phyloP scores from a whole-genome alignment of 2,113 vertebrate genomes.

The Brachyhypopomus occidentalis region DNA sequence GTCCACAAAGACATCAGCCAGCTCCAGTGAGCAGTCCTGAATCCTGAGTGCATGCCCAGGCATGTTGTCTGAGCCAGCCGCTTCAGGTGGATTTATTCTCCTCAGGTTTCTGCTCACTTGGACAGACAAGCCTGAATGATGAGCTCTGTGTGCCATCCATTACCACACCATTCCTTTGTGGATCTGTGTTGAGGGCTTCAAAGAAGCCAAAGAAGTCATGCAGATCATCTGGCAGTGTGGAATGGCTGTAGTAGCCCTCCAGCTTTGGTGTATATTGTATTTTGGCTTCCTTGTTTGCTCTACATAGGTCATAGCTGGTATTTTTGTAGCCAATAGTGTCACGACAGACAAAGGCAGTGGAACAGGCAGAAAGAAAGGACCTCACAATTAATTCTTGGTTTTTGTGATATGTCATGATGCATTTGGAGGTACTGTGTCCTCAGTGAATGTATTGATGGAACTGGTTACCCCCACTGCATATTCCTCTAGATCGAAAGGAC shows the following conservation, averaged over 20 bases:
- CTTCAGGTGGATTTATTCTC: not conserved
- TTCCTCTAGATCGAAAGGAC: no score
- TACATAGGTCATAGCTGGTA: not conserved
- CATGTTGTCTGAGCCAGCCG: no score
- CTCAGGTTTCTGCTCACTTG: not conserved
- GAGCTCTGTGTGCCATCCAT: not conserved
- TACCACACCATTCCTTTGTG: not conserved
- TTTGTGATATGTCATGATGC: no score
- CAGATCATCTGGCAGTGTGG: not conserved
- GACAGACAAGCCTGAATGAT: not conserved
- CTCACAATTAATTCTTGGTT: no score
- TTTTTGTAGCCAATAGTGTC: not conserved
- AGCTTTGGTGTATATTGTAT: not conserved
- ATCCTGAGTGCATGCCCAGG: no score
- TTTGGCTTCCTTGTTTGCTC: not conserved
- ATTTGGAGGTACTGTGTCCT: no score
- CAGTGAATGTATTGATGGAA: no score
- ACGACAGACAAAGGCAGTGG: no score
- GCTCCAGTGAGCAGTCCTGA: not conserved
- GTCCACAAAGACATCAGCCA: not conserved
- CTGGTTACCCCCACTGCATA: no score
- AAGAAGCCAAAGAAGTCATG: not conserved
- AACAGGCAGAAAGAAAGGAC: no score
- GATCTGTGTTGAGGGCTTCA: not conserved
- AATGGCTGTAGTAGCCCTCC: not conserved